Evolutionary conservation across 2,113 vertebrate genomes (phyloP), one percentile per base, ranked within the genome.

Genomic region (Proteles cristata): DNA sequence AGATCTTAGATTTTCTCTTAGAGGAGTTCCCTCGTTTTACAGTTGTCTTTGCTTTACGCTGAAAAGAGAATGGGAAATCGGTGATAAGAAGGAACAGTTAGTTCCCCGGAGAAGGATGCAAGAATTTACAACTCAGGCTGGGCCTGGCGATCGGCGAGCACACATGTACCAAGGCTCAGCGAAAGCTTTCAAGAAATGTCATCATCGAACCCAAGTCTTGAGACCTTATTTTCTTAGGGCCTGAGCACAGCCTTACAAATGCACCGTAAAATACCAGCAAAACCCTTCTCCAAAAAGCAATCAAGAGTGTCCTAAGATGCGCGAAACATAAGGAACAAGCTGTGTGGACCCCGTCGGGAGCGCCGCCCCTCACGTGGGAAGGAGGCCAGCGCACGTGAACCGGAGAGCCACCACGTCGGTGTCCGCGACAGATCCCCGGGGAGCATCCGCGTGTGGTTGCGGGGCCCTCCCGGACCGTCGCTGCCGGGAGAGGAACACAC

Each of bases 131-230:
- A 63, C 45, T 19, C 53, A 94, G 23, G 55, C 16, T 90, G 86
- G 85, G 66, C 93, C 63, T 5, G 11, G 43, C 90, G 88, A 82
- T 82, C 39, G 45, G 53, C 1, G 9, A 43, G 53, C 79, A 50
- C 66, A 45, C 53, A 92, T 50, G 43, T 45, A 66, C 3, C 73
- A 65, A 33, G 2, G 43, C 5, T 84, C 94, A 81, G 48, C 45
- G 81, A 26, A 95, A 68, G 77, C 73, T 88, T 97, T 95, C 95
- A 94, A 94, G 79, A 94, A 96, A 96, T 79, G 94, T 85, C 81
- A 95, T 53, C 86, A 28, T 69, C 28, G 61, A 94, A 81, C 19
- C 15, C 17, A 88, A 97, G 94, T 87, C 80, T 53, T 84, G 82
- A 39, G 84, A 63, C 66, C 71, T 83, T 80, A 25, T 7, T 65